Base-by-base conservation (phyloP, 2,113 vertebrate genomes). In the Hydropotes inermis region DNA sequence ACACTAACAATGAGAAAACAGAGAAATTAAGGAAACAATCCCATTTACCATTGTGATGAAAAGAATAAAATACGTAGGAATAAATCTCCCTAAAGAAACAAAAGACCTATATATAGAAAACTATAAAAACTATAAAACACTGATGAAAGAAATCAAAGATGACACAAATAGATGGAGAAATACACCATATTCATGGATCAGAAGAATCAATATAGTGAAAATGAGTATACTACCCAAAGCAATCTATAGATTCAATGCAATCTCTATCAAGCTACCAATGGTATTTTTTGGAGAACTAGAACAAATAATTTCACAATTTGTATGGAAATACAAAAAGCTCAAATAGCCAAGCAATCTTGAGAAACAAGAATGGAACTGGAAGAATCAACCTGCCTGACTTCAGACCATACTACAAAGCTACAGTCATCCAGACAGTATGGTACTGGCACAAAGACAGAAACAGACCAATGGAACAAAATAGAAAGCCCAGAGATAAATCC, bases 131-230 rank as follows among this genome's bases (percentile, higher is more conserved):
- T 67, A 36, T 67, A 36, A n/a, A 67, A 67, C 64, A 67, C 4
- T 67, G 17, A 36, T 67, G 64, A 67, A 9, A 36, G 33, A 67
- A 67, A 67, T 67, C 64, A 21, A 67, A 36, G 16, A n/a, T 21
- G 64, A 67, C 33, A 67, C 17, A 36, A 67, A 36, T 21, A 67
- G 33, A 67, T 67, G 33, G 33, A 67, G 17, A 67, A 67, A 67
- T 19, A 67, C 10, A 36, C 64, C 16, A 67, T 19, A 33, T 67
- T 67, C 64, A 36, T 67, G 17, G 64, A 67, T 67, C 0, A 0
- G 64, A 67, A 67, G 16, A 67, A 67, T n/a, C 64, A 67, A 67
- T 9, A n/a, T 67, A 19, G 33, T 67, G 64, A 19, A 67, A 67
- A 19, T 67, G 33, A 67, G 33, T 67, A 67, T 67, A 67, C 33